phyloP scores from a whole-genome alignment of 2,888 invertebrate genomes.

The Muschampia plurimacula region DNA sequence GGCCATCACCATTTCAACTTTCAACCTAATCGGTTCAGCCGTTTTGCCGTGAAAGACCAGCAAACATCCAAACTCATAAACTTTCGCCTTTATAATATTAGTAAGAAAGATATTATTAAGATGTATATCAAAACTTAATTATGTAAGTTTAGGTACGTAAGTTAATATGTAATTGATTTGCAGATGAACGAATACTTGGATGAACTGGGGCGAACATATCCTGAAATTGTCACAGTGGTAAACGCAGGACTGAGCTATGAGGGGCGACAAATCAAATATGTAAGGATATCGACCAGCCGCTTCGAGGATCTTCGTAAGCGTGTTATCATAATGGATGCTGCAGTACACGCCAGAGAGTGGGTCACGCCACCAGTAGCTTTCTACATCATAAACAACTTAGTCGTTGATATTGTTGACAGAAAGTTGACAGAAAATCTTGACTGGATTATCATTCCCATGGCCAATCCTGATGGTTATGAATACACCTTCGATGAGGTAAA shows the following conservation, averaged over 20 bases:
- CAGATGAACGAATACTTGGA: slow-evolving; percentile 79
- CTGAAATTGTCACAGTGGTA: slow-evolving; percentile 79
- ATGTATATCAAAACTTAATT: too few relatives aligned
- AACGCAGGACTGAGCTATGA: slow-evolving; percentile 86
- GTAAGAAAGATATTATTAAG: too few relatives aligned
- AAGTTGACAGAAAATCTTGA: slow-evolving; percentile 85
- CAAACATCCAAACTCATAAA: too few relatives aligned
- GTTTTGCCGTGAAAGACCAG: too few relatives aligned
- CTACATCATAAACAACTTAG: slow-evolving; percentile 88
- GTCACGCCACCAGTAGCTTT: slow-evolving; percentile 89
- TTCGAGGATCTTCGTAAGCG: slow-evolving; percentile 79
- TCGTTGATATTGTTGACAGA: slow-evolving; percentile 81
- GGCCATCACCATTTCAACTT: too few relatives aligned
- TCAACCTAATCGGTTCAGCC: too few relatives aligned
- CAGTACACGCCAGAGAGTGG: slow-evolving; percentile 90
- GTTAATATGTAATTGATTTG: slow-evolving; percentile 38
- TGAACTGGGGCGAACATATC: slow-evolving; percentile 70
- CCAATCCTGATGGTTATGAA: slow-evolving; percentile 92
- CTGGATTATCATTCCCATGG: slow-evolving; percentile 88
- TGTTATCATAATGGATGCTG: slow-evolving; percentile 86
- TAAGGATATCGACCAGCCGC: slow-evolving; percentile 85
- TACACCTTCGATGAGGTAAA: slow-evolving; percentile 83
- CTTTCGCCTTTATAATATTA: too few relatives aligned
- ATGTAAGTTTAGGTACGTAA: too few relatives aligned
- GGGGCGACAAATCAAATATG: slow-evolving; percentile 85